Evolutionary conservation across 2,797 vertebrate species (phyloP).

Genomic region (Hippocampus kuda): DNA sequence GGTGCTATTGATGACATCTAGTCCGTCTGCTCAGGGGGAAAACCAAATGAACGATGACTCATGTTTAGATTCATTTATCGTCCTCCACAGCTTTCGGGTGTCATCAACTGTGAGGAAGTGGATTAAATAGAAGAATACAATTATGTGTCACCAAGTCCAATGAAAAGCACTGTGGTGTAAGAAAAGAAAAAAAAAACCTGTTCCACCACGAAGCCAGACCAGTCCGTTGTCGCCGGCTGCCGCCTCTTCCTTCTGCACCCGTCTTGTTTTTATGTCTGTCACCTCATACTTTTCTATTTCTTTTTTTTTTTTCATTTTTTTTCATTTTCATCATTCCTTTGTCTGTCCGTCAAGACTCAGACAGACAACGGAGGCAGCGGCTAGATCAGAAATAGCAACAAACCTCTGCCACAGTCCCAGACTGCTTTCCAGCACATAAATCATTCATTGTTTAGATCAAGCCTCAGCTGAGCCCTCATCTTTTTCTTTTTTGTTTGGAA

Average conservation of each 20-base stretch:
- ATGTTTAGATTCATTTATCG: background rate
- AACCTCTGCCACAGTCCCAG: slow-evolving; percentile 10
- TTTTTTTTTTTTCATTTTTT: background rate
- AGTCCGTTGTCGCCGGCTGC: background rate
- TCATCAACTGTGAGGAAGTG: background rate
- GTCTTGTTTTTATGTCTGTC: background rate
- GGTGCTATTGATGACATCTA: background rate
- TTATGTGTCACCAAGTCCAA: background rate
- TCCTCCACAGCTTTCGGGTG: background rate
- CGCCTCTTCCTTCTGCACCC: background rate
- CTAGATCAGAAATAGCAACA: slow-evolving; percentile 8
- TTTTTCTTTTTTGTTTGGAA: background rate
- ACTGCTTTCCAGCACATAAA: slow-evolving; percentile 4
- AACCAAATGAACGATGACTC: background rate
- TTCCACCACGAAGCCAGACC: slow-evolving; percentile 22
- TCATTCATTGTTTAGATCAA: slow-evolving; percentile 8
- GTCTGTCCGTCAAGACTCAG: slow-evolving; percentile 3
- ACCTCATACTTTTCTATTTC: background rate
- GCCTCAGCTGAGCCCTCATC: background rate
- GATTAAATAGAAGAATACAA: background rate
- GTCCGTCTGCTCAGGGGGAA: background rate
- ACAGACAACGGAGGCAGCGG: background rate
- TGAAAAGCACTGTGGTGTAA: slow-evolving; percentile 7
- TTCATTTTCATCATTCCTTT: background rate
- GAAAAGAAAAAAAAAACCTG: slow-evolving; percentile 26